Evolutionary conservation across 1,140 invertebrate species (phyloP), one percentile per base, ranked within the genome.

Genomic region (Atopsyche davidsoni): DNA sequence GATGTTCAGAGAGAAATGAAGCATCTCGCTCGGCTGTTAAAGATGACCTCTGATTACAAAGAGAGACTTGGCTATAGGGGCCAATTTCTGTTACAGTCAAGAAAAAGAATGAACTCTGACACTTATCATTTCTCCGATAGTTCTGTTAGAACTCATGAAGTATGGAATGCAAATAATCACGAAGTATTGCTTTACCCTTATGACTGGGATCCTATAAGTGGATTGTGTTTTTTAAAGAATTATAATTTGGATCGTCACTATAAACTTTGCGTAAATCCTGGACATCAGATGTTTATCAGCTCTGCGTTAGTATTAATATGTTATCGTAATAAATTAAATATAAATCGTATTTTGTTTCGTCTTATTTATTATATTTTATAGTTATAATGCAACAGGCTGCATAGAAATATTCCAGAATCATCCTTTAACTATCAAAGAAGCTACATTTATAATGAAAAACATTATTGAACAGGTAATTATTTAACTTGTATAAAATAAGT

Each of bases 181-280:
- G 60, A 67, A 21, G 46, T 61, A 35, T 11, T 48, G 16, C 22
- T 67, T 28, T 51, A 66, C 23, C 59, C 57, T 58, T 82, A 82
- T 60, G 76, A 79, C 61, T 80, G 78, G 63, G 80, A 82, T 67
- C 75, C 79, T 2, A 78, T 78, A 42, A 82, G 79, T 45, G 78
- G 79, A 16, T 68, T 83, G 57, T 79, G 72, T 31, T 79, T 84
- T 53, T 63, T 84, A 36, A 80, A 80, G 58, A 74, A 76, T 48
- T 79, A 77, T 55, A 78, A 75, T 43, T 66, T 82, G 28, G 79
- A 81, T 21, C 69, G 77, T 4, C 73, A 80, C 47, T 82, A 78
- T 60, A 83, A 81, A 64, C 68, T 82, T 2, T 79, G 79, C 51
- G 72, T 79, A 23, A 72, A 75, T 48, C 79, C 79, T 6, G 80